These are phyloP conservation scores for Rhincodon typus DNA, from an alignment of 2,797 vertebrate species.

Conservation along the genomic window DNA sequence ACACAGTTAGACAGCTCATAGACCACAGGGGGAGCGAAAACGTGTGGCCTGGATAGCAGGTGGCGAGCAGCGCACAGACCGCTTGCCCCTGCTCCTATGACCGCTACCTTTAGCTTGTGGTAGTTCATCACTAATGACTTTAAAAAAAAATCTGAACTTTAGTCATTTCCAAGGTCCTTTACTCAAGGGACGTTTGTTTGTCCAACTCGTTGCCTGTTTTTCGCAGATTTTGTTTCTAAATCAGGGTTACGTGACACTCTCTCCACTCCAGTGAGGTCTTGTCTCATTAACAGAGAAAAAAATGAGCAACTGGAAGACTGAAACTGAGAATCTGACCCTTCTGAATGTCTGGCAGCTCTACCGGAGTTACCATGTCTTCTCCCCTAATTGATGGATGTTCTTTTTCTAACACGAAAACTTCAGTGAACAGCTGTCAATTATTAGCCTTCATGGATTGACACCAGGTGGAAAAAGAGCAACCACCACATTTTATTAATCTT, in stretches of 20 bases:
- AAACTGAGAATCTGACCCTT: neutral
- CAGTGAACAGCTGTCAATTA: neutral
- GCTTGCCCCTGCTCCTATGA: conserved; percentile 64
- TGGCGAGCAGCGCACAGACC: conserved; percentile 66
- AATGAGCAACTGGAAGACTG: neutral
- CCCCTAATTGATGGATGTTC: neutral
- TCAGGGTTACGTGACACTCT: neutral
- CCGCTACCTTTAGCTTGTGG: conserved; percentile 53
- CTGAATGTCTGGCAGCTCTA: neutral
- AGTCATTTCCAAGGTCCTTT: neutral
- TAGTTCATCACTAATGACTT: neutral
- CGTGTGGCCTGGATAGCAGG: conserved; percentile 51
- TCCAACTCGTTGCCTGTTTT: neutral
- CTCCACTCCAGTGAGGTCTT: neutral
- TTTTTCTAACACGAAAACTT: neutral
- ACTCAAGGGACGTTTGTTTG: neutral
- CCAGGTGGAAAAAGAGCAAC: neutral
- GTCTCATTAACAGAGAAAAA: neutral
- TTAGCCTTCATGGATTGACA: neutral
- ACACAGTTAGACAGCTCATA: conserved; percentile 55
- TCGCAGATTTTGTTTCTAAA: neutral
- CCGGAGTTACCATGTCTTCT: neutral
- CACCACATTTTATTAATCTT: neutral
- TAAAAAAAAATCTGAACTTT: neutral
- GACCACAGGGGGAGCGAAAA: conserved; percentile 58